phyloP scores from a whole-genome alignment of 2,797 vertebrate species.

The Zalophus californianus region DNA sequence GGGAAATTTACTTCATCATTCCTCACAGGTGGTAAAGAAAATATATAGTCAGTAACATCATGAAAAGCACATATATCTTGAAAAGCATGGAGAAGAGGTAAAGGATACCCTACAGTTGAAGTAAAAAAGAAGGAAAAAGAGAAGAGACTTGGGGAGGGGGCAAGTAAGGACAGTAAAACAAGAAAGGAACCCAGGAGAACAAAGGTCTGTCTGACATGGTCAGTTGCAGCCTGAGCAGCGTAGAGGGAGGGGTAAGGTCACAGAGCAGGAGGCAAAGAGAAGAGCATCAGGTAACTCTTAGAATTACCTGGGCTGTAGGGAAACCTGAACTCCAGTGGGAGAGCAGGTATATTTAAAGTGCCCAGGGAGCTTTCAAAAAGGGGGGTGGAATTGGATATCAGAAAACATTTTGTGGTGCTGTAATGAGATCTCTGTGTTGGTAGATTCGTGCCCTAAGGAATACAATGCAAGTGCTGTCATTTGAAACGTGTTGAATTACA shows the following conservation, averaged over 20 bases:
- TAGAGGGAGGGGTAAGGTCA: neutral
- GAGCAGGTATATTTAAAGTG: slow-evolving; percentile 39
- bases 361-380: slow-evolving; percentile 34
- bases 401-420: slow-evolving; percentile 72
- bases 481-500: slow-evolving; percentile 50
- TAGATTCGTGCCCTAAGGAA: slow-evolving; percentile 60
- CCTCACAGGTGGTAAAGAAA: neutral
- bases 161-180: neutral
- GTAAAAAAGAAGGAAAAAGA: neutral
- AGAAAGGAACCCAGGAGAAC: neutral
- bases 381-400: slow-evolving; percentile 68
- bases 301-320: slow-evolving; percentile 24
- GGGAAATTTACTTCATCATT: neutral
- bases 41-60: neutral
- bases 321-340: slow-evolving; percentile 68
- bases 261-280: neutral
- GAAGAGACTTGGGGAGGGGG: neutral
- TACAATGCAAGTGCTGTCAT: slow-evolving; percentile 65
- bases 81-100: neutral
- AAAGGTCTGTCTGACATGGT: neutral
- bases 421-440: slow-evolving; percentile 72
- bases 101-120: neutral
- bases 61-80: neutral
- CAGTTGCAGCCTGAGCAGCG: neutral
- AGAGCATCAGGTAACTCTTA: slow-evolving; percentile 66